Percentiles rank a stretch among this genome's conserved stretches.
phyloP scores from a whole-genome alignment of 2,113 vertebrate species.

The Microtus pennsylvanicus region DNA sequence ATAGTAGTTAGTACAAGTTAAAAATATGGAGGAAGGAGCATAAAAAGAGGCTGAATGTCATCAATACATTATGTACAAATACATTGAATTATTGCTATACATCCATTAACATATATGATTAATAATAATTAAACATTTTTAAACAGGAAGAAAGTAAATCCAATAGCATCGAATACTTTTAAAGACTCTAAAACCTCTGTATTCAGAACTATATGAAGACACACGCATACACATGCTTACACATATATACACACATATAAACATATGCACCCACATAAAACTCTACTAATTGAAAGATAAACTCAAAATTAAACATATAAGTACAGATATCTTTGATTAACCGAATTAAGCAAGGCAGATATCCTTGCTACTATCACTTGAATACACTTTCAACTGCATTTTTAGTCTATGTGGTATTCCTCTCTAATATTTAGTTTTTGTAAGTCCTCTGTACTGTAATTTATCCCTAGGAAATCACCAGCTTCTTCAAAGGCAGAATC shows the following conservation, averaged over 20 bases:
- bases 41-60: background rate
- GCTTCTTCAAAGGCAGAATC: conserved; percentile 3
- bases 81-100: background rate
- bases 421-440: conserved; percentile 8
- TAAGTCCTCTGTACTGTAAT: background rate
- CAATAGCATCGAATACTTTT: background rate
- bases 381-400: background rate
- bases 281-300: conserved; percentile 28
- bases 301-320: conserved; percentile 16
- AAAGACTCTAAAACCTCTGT: background rate
- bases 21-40: too few species aligned
- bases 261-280: background rate
- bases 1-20: too few species aligned
- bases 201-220: background rate
- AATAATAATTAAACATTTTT: background rate
- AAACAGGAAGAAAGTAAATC: background rate
- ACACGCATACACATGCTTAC: too few species aligned
- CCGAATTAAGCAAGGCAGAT: background rate
- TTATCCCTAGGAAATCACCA: conserved; percentile 29
- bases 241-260: too few species aligned
- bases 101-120: background rate
- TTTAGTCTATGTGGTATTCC: background rate
- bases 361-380: background rate
- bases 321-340: background rate
- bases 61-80: background rate